Base-by-base conservation (phyloP, 2,888 invertebrate species). In the Falcaria lacertinaria region DNA sequence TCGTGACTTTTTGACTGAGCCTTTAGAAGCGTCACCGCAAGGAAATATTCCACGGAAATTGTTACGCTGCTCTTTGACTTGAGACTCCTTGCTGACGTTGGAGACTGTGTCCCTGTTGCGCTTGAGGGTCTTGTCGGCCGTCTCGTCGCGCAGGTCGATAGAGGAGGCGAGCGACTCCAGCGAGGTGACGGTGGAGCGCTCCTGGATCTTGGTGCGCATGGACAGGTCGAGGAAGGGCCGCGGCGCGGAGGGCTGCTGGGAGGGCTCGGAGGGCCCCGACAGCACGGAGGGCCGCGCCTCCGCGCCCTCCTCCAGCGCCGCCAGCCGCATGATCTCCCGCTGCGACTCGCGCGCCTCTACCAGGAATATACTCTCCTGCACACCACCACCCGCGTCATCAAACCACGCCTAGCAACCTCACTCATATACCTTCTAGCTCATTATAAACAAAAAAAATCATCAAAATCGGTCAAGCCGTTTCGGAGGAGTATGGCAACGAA, bases 281-380 rank as follows among this genome's bases (percentile, higher is more conserved):
- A 54, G 59, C 8, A 48, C 44, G 11, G 44, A 43, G 39, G 19
- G 38, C 51, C 13, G 54, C 34, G 1, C 61, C 25, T 53, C 64
- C 25, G 60, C 52, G 36, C 16, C 28, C 3, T 69, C 71, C 7
- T 81, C 80, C 22, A 74, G 47, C 13, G 77, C 78, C 3, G 82
- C 74, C 45, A 67, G 60, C 38, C 69, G 72, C 69, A 93, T 90
- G 33, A 93, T 60, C 15, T 91, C 91, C 49, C 92, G 91, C 66
- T 95, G 94, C 47, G 92, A 93, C 67, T 94, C 94, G 55, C 94
- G 92, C 17, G 95, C 94, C 79, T 95, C 94, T 57, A 95, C 82
- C 69, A 95, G 81, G 78, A 96, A 96, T 67, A 96, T 94, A 73
- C 95, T 96, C 83, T 96, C 95, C 92, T 93, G 78, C 61, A 54